Conservation (phyloP, 2,888 invertebrate genomes). For the Philaethria dido region DNA sequence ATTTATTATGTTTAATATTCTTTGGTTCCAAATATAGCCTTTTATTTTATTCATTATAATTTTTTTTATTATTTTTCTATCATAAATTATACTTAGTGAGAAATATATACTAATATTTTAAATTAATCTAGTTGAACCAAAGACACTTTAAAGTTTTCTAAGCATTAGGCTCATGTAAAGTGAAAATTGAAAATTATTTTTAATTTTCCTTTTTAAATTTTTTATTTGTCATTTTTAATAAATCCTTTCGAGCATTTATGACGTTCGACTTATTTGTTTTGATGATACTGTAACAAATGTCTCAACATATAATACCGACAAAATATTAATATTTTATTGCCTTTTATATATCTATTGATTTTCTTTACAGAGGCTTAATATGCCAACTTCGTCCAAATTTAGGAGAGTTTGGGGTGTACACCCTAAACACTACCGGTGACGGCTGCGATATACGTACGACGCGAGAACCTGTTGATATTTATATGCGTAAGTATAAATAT, state of each 20-base stretch:
- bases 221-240: no score
- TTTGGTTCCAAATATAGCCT: no score
- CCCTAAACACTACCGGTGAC: slow-evolving; percentile 78
- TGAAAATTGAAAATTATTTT: no score
- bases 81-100: no score
- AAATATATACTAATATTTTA: no score
- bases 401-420: slow-evolving; percentile 90
- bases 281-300: neutral
- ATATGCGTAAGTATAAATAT: slow-evolving; percentile 85
- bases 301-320: neutral
- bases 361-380: slow-evolving; percentile 75
- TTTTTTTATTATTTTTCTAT: no score
- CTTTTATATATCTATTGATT: neutral
- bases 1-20: neutral
- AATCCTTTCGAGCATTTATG: neutral
- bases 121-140: no score
- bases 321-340: no score
- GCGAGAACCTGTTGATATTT: slow-evolving; percentile 87
- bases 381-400: slow-evolving; percentile 85
- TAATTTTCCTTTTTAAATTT: no score
- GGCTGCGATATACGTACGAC: slow-evolving; percentile 83
- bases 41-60: no score
- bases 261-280: neutral
- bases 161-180: no score
- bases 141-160: no score